A percentile compares a stretch with the other conserved stretches of the same genome.
Evolutionary conservation across 2,797 vertebrate genomes (phyloP).

Genomic region (Arctocebus calabarensis): DNA sequence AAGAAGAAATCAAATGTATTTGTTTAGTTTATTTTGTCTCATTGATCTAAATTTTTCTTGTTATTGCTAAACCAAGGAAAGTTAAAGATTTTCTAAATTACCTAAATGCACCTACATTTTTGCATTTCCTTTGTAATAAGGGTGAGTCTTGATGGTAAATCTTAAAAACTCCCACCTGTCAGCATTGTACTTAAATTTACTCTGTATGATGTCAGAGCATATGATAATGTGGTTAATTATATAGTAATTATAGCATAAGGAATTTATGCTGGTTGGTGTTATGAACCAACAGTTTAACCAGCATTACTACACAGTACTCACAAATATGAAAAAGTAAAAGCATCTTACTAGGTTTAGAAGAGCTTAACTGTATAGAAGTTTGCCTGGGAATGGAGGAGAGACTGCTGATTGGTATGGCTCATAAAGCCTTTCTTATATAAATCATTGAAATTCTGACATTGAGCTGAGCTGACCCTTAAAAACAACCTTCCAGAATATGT

Average conservation of each 20-base stretch:
- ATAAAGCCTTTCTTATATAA: constrained; percentile 8
- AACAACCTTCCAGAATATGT: background rate
- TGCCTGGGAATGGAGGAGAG: background rate
- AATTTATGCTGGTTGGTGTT: constrained; percentile 45
- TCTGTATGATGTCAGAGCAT: background rate
- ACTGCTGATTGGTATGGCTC: background rate
- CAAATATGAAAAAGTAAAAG: constrained; percentile 42
- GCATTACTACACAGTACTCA: background rate
- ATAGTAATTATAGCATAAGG: background rate
- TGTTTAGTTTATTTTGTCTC: constrained; percentile 34
- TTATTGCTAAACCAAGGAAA: constrained; percentile 23
- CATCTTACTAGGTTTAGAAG: constrained; percentile 25
- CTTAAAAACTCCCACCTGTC: constrained; percentile 13
- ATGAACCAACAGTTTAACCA: constrained; percentile 9
- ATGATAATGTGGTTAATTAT: constrained; percentile 1
- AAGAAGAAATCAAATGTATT: constrained; percentile 45
- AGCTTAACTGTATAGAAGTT: constrained; percentile 20
- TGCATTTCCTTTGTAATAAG: constrained; percentile 22
- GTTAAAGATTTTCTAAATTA: constrained; percentile 52
- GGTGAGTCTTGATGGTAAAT: constrained; percentile 7
- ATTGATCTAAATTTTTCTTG: constrained; percentile 18
- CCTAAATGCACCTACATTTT: background rate
- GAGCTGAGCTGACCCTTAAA: constrained; percentile 29
- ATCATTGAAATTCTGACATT: background rate
- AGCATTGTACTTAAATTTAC: constrained; percentile 36